Evolutionary conservation across 1,140 invertebrate species (phyloP).

Genomic region (Platyura marginata): DNA sequence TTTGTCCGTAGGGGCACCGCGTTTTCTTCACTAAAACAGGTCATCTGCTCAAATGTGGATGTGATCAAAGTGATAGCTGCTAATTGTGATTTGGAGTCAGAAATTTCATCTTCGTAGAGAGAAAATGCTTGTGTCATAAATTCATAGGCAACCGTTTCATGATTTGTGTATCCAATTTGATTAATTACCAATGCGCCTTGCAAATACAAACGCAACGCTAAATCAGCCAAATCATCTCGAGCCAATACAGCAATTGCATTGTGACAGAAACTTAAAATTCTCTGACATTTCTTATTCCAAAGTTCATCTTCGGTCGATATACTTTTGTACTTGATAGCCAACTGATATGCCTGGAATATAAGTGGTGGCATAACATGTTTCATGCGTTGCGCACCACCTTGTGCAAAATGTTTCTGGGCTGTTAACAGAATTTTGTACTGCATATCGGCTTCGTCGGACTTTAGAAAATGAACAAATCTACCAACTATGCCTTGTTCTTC

Average conservation of each 20-base stretch:
- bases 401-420: conserved; percentile 77
- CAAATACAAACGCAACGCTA: conserved; percentile 82
- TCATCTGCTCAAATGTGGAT: conserved; percentile 87
- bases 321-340: conserved; percentile 70
- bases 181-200: conserved; percentile 89
- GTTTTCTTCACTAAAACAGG: conserved; percentile 88
- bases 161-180: conserved; percentile 82
- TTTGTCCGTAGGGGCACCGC: conserved; percentile 91
- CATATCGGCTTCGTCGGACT: conserved; percentile 70
- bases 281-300: conserved; percentile 96
- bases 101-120: conserved; percentile 96
- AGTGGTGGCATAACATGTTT: conserved; percentile 87
- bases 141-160: conserved; percentile 94
- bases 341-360: conserved; percentile 85
- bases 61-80: conserved; percentile 91
- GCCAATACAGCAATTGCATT: conserved; percentile 83
- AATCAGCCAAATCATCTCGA: conserved; percentile 82
- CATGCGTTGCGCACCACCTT: conserved; percentile 73
- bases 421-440: conserved; percentile 81
- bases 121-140: conserved; percentile 97
- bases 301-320: conserved; percentile 76
- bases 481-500: conserved; percentile 89
- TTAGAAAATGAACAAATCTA: conserved; percentile 79
- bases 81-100: conserved; percentile 91
- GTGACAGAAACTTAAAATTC: conserved; percentile 96